Percentiles rank a stretch among this genome's conserved stretches.
Conservation (phyloP, 2,113 vertebrate species). For the Oenanthe melanoleuca region DNA sequence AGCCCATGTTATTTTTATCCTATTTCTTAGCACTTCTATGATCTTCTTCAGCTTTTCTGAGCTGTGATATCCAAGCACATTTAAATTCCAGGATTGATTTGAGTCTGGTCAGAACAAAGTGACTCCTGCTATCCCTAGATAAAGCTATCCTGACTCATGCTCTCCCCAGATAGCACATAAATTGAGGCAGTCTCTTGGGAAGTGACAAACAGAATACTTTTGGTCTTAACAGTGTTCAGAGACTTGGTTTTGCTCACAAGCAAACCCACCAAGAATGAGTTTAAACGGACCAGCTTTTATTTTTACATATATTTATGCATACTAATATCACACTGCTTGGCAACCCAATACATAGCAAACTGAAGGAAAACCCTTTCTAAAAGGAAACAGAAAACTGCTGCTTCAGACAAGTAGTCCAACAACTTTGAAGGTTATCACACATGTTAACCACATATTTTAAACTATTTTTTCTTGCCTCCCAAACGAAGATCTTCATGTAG, state of each 20-base stretch:
- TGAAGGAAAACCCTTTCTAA: background rate
- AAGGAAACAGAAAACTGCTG: background rate
- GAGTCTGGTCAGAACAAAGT: background rate
- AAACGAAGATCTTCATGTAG: background rate
- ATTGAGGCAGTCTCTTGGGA: background rate
- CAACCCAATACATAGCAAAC: background rate
- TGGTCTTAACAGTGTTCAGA: background rate
- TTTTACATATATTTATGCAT: background rate
- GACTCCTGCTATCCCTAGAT: background rate
- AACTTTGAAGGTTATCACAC: background rate
- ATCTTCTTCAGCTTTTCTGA: background rate
- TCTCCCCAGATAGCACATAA: background rate
- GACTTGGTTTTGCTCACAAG: background rate
- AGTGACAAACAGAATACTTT: background rate
- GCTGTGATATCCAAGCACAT: background rate
- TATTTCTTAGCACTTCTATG: background rate
- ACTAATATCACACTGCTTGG: background rate
- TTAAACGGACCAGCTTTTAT: background rate
- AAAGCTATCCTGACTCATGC: background rate
- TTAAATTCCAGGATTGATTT: background rate
- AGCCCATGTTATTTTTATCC: background rate
- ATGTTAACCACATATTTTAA: background rate
- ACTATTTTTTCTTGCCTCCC: background rate
- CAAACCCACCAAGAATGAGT: background rate
- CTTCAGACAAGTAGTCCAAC: background rate